Conservation (phyloP, 2,797 vertebrate species). For the Parauchenoglanis punctatus region DNA sequence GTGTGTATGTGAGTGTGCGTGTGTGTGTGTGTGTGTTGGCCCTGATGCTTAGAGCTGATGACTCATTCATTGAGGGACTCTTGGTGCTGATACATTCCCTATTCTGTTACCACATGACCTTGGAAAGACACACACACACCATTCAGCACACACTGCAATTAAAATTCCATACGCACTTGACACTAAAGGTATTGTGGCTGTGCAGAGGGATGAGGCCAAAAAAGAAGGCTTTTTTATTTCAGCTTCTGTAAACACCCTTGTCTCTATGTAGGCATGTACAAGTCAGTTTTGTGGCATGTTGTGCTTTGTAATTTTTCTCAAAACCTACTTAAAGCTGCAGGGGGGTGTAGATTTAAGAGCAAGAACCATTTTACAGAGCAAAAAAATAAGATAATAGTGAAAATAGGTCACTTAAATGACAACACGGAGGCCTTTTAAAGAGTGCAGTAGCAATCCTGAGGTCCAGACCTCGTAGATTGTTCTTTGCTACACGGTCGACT, state of each 20-base stretch:
- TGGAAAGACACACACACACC: slow-evolving; percentile 53
- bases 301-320: slow-evolving; percentile 16
- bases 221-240: slow-evolving; percentile 3
- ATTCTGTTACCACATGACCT: slow-evolving; percentile 66
- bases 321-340: slow-evolving; percentile 19
- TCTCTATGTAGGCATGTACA: neutral
- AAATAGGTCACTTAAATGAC: slow-evolving; percentile 66
- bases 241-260: neutral
- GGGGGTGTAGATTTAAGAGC: slow-evolving; percentile 18
- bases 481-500: slow-evolving; percentile 65
- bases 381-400: slow-evolving; percentile 41
- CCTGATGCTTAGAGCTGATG: slow-evolving; percentile 55
- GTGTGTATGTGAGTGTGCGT: neutral
- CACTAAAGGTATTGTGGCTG: slow-evolving; percentile 30
- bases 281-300: neutral
- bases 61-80: slow-evolving; percentile 62
- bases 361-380: slow-evolving; percentile 60
- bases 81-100: slow-evolving; percentile 32
- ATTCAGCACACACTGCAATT: slow-evolving; percentile 57
- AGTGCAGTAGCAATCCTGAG: slow-evolving; percentile 49
- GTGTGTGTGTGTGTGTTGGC: slow-evolving; percentile 52
- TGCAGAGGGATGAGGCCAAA: slow-evolving; percentile 14
- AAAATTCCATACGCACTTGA: slow-evolving; percentile 69
- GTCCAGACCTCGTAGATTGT: slow-evolving; percentile 65
- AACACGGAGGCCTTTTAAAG: slow-evolving; percentile 43